A percentile compares a stretch with the other conserved stretches of the same genome.
Evolutionary conservation across 2,888 invertebrate genomes (phyloP).

Genomic region (Thelaira solivaga): DNA sequence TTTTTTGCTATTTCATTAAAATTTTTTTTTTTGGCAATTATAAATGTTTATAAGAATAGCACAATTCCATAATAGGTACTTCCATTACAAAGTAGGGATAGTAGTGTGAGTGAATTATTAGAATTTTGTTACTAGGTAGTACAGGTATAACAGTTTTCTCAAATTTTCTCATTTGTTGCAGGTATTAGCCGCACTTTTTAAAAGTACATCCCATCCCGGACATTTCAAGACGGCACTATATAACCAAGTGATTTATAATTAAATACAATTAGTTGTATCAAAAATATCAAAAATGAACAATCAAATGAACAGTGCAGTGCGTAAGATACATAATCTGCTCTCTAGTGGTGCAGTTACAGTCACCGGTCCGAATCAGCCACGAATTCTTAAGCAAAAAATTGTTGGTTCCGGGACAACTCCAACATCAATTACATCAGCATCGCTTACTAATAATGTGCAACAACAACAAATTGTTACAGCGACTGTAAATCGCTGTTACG

Average conservation of each 20-base stretch:
- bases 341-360: slow-evolving; percentile 77
- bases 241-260: too few species aligned
- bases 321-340: slow-evolving; percentile 77
- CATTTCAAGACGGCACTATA: neutral
- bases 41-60: too few species aligned
- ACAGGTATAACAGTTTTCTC: too few species aligned
- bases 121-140: too few species aligned
- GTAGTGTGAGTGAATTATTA: too few species aligned
- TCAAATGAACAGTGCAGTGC: slow-evolving; percentile 76
- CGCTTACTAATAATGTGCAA: slow-evolving; percentile 63
- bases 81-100: too few species aligned
- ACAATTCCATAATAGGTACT: too few species aligned
- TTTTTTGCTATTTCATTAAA: slow-evolving; percentile 2
- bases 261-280: neutral
- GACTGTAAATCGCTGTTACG: slow-evolving; percentile 73
- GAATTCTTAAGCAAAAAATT: slow-evolving; percentile 74
- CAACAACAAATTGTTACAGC: slow-evolving; percentile 63
- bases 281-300: slow-evolving; percentile 70
- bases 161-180: too few species aligned
- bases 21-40: too few species aligned
- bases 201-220: too few species aligned
- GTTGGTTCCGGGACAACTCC: slow-evolving; percentile 66
- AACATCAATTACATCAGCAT: slow-evolving; percentile 41
- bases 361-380: slow-evolving; percentile 76
- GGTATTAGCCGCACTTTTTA: too few species aligned